A percentile compares a stretch with the other conserved stretches of the same genome.
Evolutionary conservation across 2,888 invertebrate genomes (phyloP).

Genomic region (Melanostoma mellinum): DNA sequence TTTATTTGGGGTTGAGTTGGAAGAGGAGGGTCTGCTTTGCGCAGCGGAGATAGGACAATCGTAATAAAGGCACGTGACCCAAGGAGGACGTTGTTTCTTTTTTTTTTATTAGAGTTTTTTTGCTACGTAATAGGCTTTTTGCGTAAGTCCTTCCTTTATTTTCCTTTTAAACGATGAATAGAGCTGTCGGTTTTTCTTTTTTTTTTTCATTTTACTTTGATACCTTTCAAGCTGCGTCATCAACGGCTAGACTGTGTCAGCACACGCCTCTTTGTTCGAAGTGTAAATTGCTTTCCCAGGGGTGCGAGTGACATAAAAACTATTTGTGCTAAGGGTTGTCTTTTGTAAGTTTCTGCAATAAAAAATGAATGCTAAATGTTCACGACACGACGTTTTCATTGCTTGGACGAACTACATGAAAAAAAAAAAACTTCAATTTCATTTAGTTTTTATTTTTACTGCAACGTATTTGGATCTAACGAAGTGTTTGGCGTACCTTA

Average conservation of each 20-base stretch:
- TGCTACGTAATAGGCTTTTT: conserved; percentile 29
- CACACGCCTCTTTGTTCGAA: conserved; percentile 62
- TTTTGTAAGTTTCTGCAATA: neutral
- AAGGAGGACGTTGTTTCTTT: conserved; percentile 32
- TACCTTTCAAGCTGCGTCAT: conserved; percentile 26
- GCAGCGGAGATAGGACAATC: conserved; percentile 39
- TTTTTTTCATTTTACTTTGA: conserved; percentile 28
- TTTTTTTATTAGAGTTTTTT: conserved; percentile 24
- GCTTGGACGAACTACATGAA: too few relatives aligned
- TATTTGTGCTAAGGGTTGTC: conserved; percentile 11
- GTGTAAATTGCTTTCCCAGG: conserved; percentile 67
- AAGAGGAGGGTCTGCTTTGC: neutral
- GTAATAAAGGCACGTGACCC: conserved; percentile 63
- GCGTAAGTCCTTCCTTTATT: conserved; percentile 16
- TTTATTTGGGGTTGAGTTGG: conserved; percentile 33
- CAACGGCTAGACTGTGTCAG: conserved; percentile 49
- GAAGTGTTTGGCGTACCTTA: too few relatives aligned
- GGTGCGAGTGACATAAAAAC: conserved; percentile 60
- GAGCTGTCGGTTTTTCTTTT: conserved; percentile 22
- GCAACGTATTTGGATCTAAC: too few relatives aligned
- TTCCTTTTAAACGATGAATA: conserved; percentile 30
- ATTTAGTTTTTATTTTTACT: too few relatives aligned
- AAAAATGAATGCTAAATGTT: too few relatives aligned
- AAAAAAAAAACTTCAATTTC: too few relatives aligned
- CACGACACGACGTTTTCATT: too few relatives aligned